These are phyloP conservation scores for Criorhina ranunculi DNA, from an alignment of 2,888 invertebrate species.

Conservation along the genomic window DNA sequence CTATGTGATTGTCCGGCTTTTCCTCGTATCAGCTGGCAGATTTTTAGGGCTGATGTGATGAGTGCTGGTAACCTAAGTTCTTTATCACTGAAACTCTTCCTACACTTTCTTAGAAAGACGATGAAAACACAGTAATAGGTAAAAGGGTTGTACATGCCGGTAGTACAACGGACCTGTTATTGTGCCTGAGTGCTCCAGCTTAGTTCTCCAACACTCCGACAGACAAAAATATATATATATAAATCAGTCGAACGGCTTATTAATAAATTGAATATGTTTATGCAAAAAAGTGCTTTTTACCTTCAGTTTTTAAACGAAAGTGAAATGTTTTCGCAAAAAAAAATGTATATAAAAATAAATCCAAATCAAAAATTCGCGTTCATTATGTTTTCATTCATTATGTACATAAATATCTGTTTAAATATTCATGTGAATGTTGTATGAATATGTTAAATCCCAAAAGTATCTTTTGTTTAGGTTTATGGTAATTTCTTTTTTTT, in stretches of 20 bases:
- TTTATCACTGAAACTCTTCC: no score
- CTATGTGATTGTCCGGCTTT: no score
- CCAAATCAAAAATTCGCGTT: constrained; percentile 29
- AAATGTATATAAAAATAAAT: constrained; percentile 51
- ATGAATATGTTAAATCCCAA: constrained; percentile 28
- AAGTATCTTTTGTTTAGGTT: constrained; percentile 21
- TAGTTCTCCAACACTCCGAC: no score
- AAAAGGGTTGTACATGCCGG: no score
- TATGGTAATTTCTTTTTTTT: constrained; percentile 32
- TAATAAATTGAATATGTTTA: constrained; percentile 5
- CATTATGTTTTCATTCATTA: constrained; percentile 17
- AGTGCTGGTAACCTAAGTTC: no score
- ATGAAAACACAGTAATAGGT: no score
- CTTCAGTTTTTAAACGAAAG: constrained; percentile 37
- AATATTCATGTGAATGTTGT: constrained; percentile 32
- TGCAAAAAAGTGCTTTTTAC: not conserved
- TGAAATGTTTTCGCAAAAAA: constrained; percentile 49
- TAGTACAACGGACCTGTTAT: no score
- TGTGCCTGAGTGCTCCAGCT: no score
- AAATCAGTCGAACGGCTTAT: not conserved
- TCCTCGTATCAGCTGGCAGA: no score
- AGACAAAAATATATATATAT: no score
- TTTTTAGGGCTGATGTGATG: no score
- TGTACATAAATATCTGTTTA: constrained; percentile 22
- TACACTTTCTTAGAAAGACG: no score